phyloP scores from a whole-genome alignment of 2,113 vertebrate species.

The Coptodon rendalli region DNA sequence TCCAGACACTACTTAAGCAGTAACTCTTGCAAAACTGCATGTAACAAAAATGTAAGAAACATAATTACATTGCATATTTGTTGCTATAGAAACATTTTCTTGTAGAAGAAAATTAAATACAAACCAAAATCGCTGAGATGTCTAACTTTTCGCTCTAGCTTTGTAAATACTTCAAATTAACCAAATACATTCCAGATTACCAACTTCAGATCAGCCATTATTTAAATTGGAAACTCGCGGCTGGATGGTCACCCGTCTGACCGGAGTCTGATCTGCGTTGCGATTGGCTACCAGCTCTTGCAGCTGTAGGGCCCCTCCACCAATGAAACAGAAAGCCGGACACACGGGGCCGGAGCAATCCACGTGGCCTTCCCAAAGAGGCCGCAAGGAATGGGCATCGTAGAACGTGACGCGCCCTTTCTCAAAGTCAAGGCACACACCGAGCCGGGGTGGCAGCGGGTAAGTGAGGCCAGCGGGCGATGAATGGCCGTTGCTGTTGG shows the following conservation, averaged over 20 bases:
- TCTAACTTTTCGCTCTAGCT: slow-evolving; percentile 42
- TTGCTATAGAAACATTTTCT: slow-evolving; percentile 68
- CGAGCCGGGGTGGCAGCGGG: slow-evolving; percentile 87
- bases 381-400: slow-evolving; percentile 89
- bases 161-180: slow-evolving; percentile 53
- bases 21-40: slow-evolving; percentile 53
- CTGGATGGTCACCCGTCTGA: slow-evolving; percentile 85
- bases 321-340: slow-evolving; percentile 95
- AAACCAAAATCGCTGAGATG: slow-evolving; percentile 61
- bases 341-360: slow-evolving; percentile 94
- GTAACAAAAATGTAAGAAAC: slow-evolving; percentile 69
- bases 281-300: slow-evolving; percentile 91
- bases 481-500: slow-evolving; percentile 67
- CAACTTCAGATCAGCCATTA: slow-evolving; percentile 19
- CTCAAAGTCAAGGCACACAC: slow-evolving; percentile 96
- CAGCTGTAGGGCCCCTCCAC: slow-evolving; percentile 88
- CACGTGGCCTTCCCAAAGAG: slow-evolving; percentile 88
- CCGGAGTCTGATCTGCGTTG: slow-evolving; percentile 76
- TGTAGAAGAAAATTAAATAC: slow-evolving; percentile 64
- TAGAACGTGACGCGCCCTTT: slow-evolving; percentile 90
- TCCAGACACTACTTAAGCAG: slow-evolving; percentile 53
- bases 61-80: slow-evolving; percentile 70
- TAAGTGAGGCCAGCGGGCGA: slow-evolving; percentile 78
- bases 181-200: slow-evolving; percentile 38
- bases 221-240: slow-evolving; percentile 65